Conservation (phyloP, 2,888 invertebrate genomes). For the Cyrtodaria siliqua region DNA sequence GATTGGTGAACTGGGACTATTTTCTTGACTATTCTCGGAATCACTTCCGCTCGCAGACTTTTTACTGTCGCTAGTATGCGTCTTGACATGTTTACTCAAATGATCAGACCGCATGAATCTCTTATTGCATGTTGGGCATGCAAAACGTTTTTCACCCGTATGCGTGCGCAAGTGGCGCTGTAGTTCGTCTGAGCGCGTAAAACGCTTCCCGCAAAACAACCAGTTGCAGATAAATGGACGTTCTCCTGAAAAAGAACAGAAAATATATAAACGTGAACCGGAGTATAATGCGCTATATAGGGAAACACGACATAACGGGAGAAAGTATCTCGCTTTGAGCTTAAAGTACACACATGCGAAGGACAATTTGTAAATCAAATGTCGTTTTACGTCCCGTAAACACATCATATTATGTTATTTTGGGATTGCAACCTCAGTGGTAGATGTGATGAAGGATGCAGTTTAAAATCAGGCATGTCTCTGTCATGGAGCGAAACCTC, state of each 20-base stretch:
- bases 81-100: slow-evolving; percentile 96
- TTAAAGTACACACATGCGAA: too few relatives aligned
- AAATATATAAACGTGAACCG: too few relatives aligned
- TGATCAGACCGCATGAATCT: slow-evolving; percentile 97
- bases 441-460: too few relatives aligned
- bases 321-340: too few relatives aligned
- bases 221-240: slow-evolving; percentile 99
- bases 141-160: slow-evolving; percentile 95
- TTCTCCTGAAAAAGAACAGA: slow-evolving; percentile 90
- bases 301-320: too few relatives aligned
- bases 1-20: slow-evolving; percentile 28
- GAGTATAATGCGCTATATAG: too few relatives aligned
- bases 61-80: slow-evolving; percentile 88
- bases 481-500: too few relatives aligned
- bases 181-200: slow-evolving; percentile 98
- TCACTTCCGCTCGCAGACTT: slow-evolving; percentile 76
- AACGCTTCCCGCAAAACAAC: slow-evolving; percentile 98
- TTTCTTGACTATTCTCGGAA: slow-evolving; percentile 67
- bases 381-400: too few relatives aligned
- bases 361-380: too few relatives aligned
- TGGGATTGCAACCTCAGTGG: too few relatives aligned
- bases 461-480: too few relatives aligned
- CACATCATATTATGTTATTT: too few relatives aligned
- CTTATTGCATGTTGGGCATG: slow-evolving; percentile 95
- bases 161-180: slow-evolving; percentile 98